Conservation (phyloP, 2,888 invertebrate species). For the Drosophila mimica region DNA sequence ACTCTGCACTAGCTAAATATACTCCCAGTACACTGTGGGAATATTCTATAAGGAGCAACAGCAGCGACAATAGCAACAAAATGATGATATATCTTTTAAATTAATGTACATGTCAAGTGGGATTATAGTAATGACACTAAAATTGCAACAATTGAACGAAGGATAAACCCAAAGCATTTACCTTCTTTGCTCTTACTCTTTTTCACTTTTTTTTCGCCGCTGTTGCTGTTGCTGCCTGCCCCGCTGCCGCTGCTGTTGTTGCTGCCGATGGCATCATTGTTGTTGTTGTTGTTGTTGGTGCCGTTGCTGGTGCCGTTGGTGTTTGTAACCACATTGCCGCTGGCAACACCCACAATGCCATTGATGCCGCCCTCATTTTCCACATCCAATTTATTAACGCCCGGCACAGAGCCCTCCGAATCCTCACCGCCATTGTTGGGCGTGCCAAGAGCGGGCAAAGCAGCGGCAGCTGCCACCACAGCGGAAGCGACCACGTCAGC, state of each 20-base stretch:
- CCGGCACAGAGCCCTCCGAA: conserved; percentile 85
- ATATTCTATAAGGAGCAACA: background rate
- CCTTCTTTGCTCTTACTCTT: conserved; percentile 86
- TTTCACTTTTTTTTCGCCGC: conserved; percentile 85
- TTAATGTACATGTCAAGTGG: background rate
- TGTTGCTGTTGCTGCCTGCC: conserved; percentile 75
- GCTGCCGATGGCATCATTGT: conserved; percentile 45
- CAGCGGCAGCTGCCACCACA: conserved; percentile 41
- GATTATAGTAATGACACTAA: conserved; percentile 57
- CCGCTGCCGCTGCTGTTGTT: conserved; percentile 71
- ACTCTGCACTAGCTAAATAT: background rate
- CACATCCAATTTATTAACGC: conserved; percentile 53
- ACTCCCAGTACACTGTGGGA: background rate
- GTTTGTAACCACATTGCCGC: conserved; percentile 36
- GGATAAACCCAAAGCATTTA: conserved; percentile 84
- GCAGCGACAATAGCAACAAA: background rate
- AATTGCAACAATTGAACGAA: conserved; percentile 75
- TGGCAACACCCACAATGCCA: conserved; percentile 24
- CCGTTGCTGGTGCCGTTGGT: conserved; percentile 54
- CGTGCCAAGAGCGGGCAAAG: conserved; percentile 85
- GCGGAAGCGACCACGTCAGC: conserved; percentile 79
- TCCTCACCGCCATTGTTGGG: conserved; percentile 84
- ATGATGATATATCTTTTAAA: background rate
- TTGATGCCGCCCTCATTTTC: conserved; percentile 49
- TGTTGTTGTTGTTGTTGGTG: conserved; percentile 35